Conservation (phyloP, 2,113 vertebrate species). For the Oncorhynchus gorbuscha region DNA sequence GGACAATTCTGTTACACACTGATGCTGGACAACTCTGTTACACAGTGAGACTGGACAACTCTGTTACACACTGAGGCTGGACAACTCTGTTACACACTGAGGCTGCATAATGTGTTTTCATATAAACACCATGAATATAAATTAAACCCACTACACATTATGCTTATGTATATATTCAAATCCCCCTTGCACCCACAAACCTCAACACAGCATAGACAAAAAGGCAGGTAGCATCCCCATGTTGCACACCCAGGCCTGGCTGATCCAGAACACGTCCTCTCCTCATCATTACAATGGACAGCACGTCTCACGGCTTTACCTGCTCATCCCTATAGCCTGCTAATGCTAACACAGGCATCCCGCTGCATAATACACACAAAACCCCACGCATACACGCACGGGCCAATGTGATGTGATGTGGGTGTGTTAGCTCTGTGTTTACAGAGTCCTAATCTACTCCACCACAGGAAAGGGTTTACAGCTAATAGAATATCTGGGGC, state of each 20-base stretch:
- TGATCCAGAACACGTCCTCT: too few species aligned
- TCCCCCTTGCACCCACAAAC: slow-evolving; percentile 14
- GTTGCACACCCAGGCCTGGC: too few species aligned
- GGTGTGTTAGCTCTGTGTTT: slow-evolving; percentile 44
- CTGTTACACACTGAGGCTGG: too few species aligned
- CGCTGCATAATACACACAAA: neutral
- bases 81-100: too few species aligned
- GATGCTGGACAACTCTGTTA: too few species aligned
- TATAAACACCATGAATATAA: too few species aligned
- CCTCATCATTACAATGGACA: slow-evolving; percentile 39
- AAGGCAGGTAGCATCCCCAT: too few species aligned
- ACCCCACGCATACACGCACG: neutral
- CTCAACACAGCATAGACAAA: slow-evolving; percentile 11
- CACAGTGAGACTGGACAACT: too few species aligned
- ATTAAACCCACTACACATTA: too few species aligned
- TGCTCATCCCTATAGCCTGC: slow-evolving; percentile 50
- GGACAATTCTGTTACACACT: too few species aligned
- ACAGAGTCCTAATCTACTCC: slow-evolving; percentile 60
- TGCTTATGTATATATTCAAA: too few species aligned
- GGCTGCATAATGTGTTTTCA: too few species aligned
- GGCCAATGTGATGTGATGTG: slow-evolving; percentile 3
- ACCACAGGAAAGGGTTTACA: slow-evolving; percentile 55
- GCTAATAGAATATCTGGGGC: slow-evolving; percentile 60
- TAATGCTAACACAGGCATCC: slow-evolving; percentile 48
- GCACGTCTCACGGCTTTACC: slow-evolving; percentile 57